Conservation (phyloP, 2,888 invertebrate species). For the Drosophila sordidula region DNA sequence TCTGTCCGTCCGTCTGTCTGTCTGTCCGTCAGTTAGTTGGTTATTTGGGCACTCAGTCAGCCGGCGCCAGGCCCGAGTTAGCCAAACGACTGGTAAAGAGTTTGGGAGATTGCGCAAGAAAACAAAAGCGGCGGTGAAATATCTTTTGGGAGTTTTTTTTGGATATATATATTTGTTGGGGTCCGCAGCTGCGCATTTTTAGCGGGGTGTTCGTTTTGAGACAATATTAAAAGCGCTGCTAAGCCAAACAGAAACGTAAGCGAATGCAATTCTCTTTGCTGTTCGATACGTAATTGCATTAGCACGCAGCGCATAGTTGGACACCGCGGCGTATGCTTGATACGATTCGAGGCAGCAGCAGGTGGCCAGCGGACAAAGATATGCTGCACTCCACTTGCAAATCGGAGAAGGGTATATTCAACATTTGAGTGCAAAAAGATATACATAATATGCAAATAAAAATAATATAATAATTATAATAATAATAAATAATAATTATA, state of each 20-base stretch:
- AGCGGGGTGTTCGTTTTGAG: constrained; percentile 23
- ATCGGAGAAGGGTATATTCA: neutral
- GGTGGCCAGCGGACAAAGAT: constrained; percentile 50
- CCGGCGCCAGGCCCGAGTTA: constrained; percentile 18
- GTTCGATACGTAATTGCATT: constrained; percentile 28
- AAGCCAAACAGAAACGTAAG: neutral
- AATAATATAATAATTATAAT: too few relatives aligned
- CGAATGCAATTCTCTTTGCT: constrained; percentile 34
- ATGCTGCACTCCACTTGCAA: neutral
- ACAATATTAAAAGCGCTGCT: constrained; percentile 41
- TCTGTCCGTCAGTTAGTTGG: constrained; percentile 18
- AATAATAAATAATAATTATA: too few relatives aligned
- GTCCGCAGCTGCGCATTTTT: constrained; percentile 43
- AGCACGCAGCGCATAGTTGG: constrained; percentile 10
- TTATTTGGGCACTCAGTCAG: constrained; percentile 38
- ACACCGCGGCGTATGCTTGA: constrained; percentile 56
- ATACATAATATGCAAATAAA: too few relatives aligned
- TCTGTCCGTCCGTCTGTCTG: constrained; percentile 26
- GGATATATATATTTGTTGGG: neutral
- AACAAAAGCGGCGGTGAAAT: constrained; percentile 44
- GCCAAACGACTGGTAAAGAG: constrained; percentile 31
- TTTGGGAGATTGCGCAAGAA: constrained; percentile 59
- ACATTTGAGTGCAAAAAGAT: too few relatives aligned
- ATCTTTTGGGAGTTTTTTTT: constrained; percentile 37
- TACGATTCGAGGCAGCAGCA: constrained; percentile 38